A percentile compares a stretch with the other conserved stretches of the same genome.
Conservation (phyloP, 2,797 vertebrate genomes). For the Kryptopterus vitreolus region DNA sequence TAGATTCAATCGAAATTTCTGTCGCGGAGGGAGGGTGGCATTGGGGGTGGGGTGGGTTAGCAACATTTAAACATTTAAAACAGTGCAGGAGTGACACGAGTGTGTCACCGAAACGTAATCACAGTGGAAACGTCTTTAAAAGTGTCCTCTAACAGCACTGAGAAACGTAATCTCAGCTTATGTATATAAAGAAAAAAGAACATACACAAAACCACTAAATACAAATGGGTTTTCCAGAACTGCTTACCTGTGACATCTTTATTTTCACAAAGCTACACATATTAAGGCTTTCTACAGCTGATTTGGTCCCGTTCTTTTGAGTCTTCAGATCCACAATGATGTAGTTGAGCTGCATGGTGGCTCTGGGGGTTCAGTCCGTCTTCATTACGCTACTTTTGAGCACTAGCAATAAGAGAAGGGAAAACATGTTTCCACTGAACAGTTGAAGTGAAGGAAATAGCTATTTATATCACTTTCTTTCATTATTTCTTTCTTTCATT, state of each 20-base stretch:
- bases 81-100: constrained; percentile 34
- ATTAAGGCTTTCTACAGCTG: constrained; percentile 42
- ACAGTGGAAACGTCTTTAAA: constrained; percentile 45
- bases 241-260: constrained; percentile 15
- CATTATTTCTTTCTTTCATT: background rate
- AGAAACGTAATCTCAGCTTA: background rate
- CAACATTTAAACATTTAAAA: background rate
- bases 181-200: constrained; percentile 17
- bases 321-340: background rate
- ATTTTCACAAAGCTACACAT: constrained; percentile 13
- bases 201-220: constrained; percentile 18
- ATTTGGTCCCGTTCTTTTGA: constrained; percentile 28
- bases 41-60: background rate
- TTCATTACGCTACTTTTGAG: constrained; percentile 33
- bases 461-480: no score
- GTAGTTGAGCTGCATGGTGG: background rate
- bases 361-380: constrained; percentile 21
- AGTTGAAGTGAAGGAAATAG: no score
- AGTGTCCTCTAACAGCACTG: constrained; percentile 17
- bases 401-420: constrained; percentile 16
- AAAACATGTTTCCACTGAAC: background rate
- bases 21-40: background rate
- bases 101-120: constrained; percentile 23
- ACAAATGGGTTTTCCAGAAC: constrained; percentile 16
- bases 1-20: constrained; percentile 3